Percentiles rank a stretch among this genome's conserved stretches.
phyloP scores from a whole-genome alignment of 2,113 vertebrate genomes.

The Stictonetta naevosa region DNA sequence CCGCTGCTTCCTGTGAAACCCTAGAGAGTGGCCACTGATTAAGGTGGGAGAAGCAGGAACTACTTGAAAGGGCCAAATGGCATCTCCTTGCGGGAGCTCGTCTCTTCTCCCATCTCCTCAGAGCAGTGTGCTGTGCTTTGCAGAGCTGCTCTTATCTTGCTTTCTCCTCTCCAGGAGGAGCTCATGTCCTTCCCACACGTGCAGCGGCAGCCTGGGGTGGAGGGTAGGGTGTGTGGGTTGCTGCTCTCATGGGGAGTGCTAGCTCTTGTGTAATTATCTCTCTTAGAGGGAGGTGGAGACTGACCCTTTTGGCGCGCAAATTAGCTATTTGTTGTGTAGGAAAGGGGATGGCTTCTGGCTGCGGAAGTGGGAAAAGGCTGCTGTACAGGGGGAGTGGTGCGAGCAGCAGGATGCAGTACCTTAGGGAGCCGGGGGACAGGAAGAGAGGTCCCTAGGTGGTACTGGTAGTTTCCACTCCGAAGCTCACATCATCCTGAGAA shows the following conservation, averaged over 20 bases:
- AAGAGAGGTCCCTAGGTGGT: conserved; percentile 20
- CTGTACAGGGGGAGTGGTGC: accelerated
- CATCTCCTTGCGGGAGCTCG: background rate
- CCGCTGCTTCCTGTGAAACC: conserved; percentile 17
- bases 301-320: background rate
- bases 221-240: accelerated
- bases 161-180: background rate
- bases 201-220: background rate
- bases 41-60: background rate
- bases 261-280: background rate
- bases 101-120: background rate
- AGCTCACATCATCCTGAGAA: conserved; percentile 7
- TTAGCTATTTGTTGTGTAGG: background rate
- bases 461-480: conserved; percentile 35
- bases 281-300: background rate
- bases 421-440: conserved; percentile 47
- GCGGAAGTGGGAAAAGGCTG: conserved; percentile 41
- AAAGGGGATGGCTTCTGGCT: conserved; percentile 33
- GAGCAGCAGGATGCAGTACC: background rate
- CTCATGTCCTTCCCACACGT: background rate
- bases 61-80: background rate
- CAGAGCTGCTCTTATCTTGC: background rate
- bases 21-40: background rate
- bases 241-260: background rate
- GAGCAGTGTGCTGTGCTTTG: background rate